Evolutionary conservation across 2,888 invertebrate species (phyloP), one percentile per base, ranked within the genome.

Genomic region (Onchidella celtica): DNA sequence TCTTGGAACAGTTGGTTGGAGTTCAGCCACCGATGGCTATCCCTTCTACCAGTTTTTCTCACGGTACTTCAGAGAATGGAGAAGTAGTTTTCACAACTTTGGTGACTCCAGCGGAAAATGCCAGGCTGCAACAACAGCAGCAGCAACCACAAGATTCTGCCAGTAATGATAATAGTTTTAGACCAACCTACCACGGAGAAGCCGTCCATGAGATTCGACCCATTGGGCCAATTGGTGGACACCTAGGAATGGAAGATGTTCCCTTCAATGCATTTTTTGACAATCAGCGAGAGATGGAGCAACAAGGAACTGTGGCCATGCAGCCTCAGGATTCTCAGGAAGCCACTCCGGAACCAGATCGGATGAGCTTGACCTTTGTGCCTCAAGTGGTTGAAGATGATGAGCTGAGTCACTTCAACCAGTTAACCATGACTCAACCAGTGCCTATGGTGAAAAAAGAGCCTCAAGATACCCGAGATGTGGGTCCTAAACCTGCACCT

Each of bases 391-490:
- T 87, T 38, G 80, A 87, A n/a, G 91, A 92, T 85, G 92, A 91
- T 65, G 92, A 92, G 70, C 87, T 92, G 78, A 83, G 86, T 24
- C 91, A 91, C 82, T 86, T 92, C 77, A 84, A 85, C 32, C 84
- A 85, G 72, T 86, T 88, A 3, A 85, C 87, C 6, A 75, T 38
- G n/a, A 17, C 79, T 14, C 77, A 76, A 24, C 76, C 77, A 29
- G 77, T 72, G 6, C 55, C 57, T 70, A 72, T 65, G 81, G 65
- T 55, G 72, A 79, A 72, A 65, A 83, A 57, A 65, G 78, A 38
- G 9, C 40, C 32, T 6, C 55, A 27, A 1, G 66, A 73, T 21
- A 0, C 63, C 32, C 27, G 65, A 27, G 65, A 4, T 17, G n/a
- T n/a, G n/a, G 34, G 40, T 6, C n/a, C 69, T 1, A 65, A 24